phyloP scores from a whole-genome alignment of 2,113 vertebrate species.

The Paradoxurus hermaphroditus region DNA sequence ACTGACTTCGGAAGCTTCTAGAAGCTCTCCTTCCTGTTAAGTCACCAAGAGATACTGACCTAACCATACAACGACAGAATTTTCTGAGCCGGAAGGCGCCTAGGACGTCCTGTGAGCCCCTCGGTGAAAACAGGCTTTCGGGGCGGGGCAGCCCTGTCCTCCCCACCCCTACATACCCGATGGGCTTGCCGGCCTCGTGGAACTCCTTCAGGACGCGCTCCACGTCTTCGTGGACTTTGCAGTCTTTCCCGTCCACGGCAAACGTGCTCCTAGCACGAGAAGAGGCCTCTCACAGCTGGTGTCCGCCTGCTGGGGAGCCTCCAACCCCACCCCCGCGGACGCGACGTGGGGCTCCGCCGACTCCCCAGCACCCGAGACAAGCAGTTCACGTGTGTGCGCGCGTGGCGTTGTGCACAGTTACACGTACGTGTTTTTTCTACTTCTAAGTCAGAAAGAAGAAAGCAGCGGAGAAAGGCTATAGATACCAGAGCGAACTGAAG shows the following conservation, averaged over 20 bases:
- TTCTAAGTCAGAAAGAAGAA: not conserved
- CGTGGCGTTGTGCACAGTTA: too few species aligned
- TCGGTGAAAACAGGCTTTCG: too few species aligned
- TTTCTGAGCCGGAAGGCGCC: not conserved
- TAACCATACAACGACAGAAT: too few species aligned
- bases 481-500: not conserved
- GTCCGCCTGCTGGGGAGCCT: fast-evolving
- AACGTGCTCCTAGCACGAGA: constrained; percentile 87
- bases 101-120: fast-evolving
- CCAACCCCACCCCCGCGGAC: not conserved
- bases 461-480: fast-evolving
- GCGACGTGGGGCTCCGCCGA: fast-evolving
- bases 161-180: constrained; percentile 82
- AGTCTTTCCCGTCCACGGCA: constrained; percentile 89
- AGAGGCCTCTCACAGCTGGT: not conserved
- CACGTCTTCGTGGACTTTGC: constrained; percentile 86
- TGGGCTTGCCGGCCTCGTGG: constrained; percentile 88
- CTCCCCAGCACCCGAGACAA: not conserved
- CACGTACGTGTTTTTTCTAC: too few species aligned
- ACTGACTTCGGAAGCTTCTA: too few species aligned
- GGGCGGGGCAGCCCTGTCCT: not conserved
- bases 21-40: not conserved
- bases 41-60: fast-evolving
- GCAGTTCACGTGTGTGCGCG: fast-evolving
- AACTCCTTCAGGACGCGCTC: constrained; percentile 90